Base-by-base conservation (phyloP, 2,113 vertebrate genomes). In the Microtus montanus region DNA sequence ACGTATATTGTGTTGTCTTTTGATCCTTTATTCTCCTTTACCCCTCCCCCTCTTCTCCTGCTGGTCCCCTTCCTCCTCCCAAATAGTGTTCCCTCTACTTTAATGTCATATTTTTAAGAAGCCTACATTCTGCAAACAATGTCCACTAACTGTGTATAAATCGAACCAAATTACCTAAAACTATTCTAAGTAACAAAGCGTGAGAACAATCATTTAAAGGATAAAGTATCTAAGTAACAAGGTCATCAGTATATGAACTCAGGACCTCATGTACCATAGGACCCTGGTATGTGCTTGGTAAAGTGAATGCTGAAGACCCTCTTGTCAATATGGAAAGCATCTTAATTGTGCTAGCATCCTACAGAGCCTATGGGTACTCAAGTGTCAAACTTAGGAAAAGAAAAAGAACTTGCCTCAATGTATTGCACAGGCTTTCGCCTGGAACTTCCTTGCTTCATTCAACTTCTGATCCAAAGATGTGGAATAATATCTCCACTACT, bases 381-480 rank as follows among this genome's bases (percentile, higher is more conserved):
- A 66, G 26, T 66, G 64, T 66, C 64, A 66, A 66, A 13, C 64
- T 66, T 66, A 66, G 64, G 64, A 64, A 64, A 64, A 64, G 26
- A 63, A 63, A 63, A 10, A 26, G 22, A 64, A 30, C 13, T 5
- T 87, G 54, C 38, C 49, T 92, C 58, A 92, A 91, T 71, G 63
- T 85, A 70, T 35, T 83, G 26, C 47, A 52, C 63, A 20, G 52
- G 66, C 30, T 15, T 84, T 78, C 28, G 4, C 52, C 30, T 54
- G 54, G 54, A 78, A n/a, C 77, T 82, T 71, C 41, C 28, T 47
- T 95, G n/a, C 41, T 63, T 75, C 15, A 30, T 73, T 95, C 87
- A 79, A 63, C 35, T 71, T 91, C 80, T 90, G 41, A 91, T 79
- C 17, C 80, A 94, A 91, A 89, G n/a, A 52, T 52, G 8, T 73